Evolutionary conservation across 2,888 invertebrate species (phyloP).

Genomic region (Eupeodes luniger): DNA sequence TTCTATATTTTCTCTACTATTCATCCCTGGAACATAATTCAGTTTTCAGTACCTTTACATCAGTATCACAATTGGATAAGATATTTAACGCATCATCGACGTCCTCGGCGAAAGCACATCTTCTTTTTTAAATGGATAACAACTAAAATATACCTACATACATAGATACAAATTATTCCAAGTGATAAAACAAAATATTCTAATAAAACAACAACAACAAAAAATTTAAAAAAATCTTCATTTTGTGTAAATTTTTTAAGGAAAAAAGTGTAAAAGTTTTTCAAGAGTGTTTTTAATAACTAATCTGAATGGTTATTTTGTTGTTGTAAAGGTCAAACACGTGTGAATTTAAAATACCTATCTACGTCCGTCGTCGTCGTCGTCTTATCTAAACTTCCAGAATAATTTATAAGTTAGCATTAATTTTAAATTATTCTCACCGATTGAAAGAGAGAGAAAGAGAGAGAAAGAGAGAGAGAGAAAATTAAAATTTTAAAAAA

Average conservation of each 20-base stretch:
- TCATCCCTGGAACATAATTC: constrained; percentile 48
- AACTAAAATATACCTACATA: constrained; percentile 37
- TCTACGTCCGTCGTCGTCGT: neutral
- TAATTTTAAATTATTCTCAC: constrained; percentile 8
- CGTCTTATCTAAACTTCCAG: constrained; percentile 4
- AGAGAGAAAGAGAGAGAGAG: neutral
- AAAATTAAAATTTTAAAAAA: neutral
- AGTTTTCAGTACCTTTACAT: constrained; percentile 39
- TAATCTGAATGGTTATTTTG: constrained; percentile 41
- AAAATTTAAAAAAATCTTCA: neutral
- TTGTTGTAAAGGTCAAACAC: constrained; percentile 39
- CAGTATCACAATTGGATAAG: constrained; percentile 68
- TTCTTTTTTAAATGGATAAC: constrained; percentile 57
- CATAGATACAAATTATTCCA: neutral
- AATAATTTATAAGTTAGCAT: constrained; percentile 28
- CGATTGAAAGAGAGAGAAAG: neutral
- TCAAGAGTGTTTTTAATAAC: constrained; percentile 40
- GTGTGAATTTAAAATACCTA: constrained; percentile 26
- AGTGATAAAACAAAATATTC: constrained; percentile 18
- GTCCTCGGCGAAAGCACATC: constrained; percentile 2
- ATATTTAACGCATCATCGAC: constrained; percentile 50
- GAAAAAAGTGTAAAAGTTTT: constrained; percentile 7
- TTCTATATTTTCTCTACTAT: neutral
- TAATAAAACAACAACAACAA: neutral
- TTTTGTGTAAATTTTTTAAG: neutral